phyloP scores from a whole-genome alignment of 2,888 invertebrate species.

The Proisotoma minuta region DNA sequence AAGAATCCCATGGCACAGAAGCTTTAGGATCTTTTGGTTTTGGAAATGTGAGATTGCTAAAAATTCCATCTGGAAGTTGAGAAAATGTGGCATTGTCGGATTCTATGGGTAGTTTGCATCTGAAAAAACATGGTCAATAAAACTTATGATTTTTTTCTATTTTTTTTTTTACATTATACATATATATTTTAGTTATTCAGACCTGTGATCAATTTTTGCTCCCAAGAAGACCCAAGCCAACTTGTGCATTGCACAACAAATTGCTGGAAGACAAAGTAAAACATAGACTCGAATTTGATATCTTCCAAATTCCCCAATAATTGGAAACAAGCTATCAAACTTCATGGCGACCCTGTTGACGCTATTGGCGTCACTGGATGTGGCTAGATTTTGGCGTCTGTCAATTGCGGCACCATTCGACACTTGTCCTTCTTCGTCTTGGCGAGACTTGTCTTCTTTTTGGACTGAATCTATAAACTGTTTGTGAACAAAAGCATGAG shows the following conservation, averaged over 20 bases:
- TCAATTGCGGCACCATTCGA: too few relatives aligned
- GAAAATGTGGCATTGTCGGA: constrained; percentile 53
- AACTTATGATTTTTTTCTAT: neutral
- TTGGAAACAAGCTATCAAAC: constrained; percentile 65
- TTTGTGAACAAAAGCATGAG: too few relatives aligned
- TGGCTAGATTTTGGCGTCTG: neutral
- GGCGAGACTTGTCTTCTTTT: neutral
- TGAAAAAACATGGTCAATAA: constrained; percentile 46
- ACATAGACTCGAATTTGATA: constrained; percentile 67
- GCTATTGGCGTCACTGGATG: too few relatives aligned
- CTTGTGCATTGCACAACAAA: constrained; percentile 69
- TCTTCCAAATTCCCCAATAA: constrained; percentile 66
- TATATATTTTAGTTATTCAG: neutral
- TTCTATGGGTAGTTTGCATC: constrained; percentile 62
- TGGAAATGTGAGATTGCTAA: constrained; percentile 33
- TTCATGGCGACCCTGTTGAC: constrained; percentile 61
- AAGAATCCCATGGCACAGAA: constrained; percentile 48
- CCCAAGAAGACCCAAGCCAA: constrained; percentile 66
- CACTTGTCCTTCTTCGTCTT: neutral
- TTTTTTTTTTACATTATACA: too few relatives aligned
- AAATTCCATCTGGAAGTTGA: constrained; percentile 51
- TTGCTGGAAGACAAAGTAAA: constrained; percentile 64
- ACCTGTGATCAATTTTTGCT: constrained; percentile 63
- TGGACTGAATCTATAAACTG: too few relatives aligned
- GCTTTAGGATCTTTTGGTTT: constrained; percentile 7